phyloP scores from a whole-genome alignment of 2,113 vertebrate genomes.

The Oreocharis arfaki region DNA sequence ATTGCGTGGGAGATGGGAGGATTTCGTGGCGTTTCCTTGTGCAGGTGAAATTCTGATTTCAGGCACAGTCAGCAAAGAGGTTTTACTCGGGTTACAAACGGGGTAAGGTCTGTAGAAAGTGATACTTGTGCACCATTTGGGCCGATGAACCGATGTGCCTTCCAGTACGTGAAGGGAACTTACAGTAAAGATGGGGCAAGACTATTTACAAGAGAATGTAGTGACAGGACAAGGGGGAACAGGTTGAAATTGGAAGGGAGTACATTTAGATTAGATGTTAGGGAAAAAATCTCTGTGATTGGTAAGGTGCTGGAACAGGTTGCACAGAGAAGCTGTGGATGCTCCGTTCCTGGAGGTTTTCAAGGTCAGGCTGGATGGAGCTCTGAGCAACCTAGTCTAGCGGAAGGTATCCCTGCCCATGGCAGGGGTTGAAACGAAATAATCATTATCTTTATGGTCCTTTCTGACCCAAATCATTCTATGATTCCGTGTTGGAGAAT shows the following conservation, averaged over 20 bases:
- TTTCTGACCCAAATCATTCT: not conserved
- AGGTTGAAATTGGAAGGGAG: not conserved
- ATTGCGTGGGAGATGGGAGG: not conserved
- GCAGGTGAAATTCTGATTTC: not conserved
- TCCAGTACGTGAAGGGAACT: not conserved
- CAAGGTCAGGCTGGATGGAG: not conserved
- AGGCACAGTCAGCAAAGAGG: not conserved
- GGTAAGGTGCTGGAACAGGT: not conserved
- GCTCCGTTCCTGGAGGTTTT: not conserved
- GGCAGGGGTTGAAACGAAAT: not conserved
- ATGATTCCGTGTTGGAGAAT: not conserved
- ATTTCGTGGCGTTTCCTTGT: not conserved
- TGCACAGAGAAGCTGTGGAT: not conserved
- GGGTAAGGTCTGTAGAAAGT: not conserved
- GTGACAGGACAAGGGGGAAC: not conserved
- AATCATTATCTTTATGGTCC: not conserved
- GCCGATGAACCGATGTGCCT: not conserved
- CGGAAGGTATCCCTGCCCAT: not conserved
- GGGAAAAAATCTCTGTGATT: not conserved
- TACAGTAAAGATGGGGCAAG: too few relatives aligned
- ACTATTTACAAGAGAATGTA: not conserved
- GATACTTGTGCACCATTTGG: not conserved
- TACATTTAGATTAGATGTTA: not conserved
- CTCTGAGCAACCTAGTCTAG: not conserved
- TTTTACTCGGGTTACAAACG: not conserved